Evolutionary conservation across 1,140 invertebrate genomes (phyloP).

Genomic region (Panagrolaimus sp.): DNA sequence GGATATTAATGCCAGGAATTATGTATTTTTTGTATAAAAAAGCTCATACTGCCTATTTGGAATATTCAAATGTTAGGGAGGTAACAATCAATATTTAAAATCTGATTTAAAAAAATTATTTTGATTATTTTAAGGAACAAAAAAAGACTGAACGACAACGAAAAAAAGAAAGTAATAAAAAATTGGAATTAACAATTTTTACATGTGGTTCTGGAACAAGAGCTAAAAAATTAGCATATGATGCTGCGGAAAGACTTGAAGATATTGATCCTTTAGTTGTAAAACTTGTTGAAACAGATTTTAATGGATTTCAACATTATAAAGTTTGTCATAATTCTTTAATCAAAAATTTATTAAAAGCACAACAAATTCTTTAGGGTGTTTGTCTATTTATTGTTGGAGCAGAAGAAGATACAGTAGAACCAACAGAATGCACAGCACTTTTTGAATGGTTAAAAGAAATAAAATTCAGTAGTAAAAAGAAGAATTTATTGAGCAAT

Average conservation of each 20-base stretch:
- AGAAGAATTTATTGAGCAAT: neutral
- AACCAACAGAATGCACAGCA: neutral
- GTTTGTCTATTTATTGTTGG: constrained; percentile 12
- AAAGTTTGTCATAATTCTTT: neutral
- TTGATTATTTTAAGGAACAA: neutral
- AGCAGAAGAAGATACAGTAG: neutral
- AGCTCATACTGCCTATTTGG: constrained; percentile 11
- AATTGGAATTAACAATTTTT: neutral
- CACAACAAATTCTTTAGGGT: neutral
- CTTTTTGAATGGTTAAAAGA: neutral
- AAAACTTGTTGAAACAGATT: constrained; percentile 13
- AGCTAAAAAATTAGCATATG: constrained; percentile 11
- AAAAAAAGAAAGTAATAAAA: constrained; percentile 6
- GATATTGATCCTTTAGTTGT: constrained; percentile 12
- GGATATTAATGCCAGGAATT: constrained; percentile 11
- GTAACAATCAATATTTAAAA: neutral
- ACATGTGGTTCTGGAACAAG: constrained; percentile 4
- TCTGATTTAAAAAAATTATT: neutral
- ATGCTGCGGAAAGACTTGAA: constrained; percentile 2
- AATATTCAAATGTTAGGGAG: constrained; percentile 6
- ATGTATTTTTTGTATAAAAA: constrained; percentile 12
- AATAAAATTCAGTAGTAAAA: neutral
- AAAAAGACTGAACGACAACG: neutral
- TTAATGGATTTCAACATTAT: constrained; percentile 11
- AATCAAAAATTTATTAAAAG: neutral